Base-by-base conservation (phyloP, 2,113 vertebrate genomes). In the Pteruthius melanotis region DNA sequence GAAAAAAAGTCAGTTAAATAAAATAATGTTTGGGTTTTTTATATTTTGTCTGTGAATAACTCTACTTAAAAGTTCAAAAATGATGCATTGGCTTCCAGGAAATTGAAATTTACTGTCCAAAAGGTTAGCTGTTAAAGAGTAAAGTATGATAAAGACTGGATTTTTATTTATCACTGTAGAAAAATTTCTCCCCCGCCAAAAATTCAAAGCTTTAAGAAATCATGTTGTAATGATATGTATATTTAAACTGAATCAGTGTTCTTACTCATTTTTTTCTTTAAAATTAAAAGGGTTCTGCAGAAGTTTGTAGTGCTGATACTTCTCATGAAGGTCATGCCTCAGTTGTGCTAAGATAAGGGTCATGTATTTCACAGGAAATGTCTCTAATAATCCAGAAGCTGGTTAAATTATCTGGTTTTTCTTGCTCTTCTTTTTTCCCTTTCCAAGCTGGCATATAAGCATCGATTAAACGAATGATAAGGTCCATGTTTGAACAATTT, bases 391-490 rank as follows among this genome's bases (percentile, higher is more conserved):
- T 74, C 72, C n/a, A 70, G 42, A 89, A 89, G 52, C 45, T 93
- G 39, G 37, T 80, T 81, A 85, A 85, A 88, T 95, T 89, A 94
- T 97, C 54, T 65, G 70, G 8, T 90, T 96, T 83, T 78, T 59
- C 90, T 97, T 96, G 59, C 45, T 93, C 30, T 74, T 76, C 79
- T 70, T 77, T 92, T 90, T 79, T 95, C 27, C 57, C 40, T 93
- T 93, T 63, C 28, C 30, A 44, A 68, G 59, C 7, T 87, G 91
- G 68, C 44, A 87, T 89, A 72, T 81, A 39, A 94, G 13, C 78
- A 94, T 78, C 7, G 65, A 97, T 98, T 98, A 97, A 97, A 97
- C 89, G 65, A 97, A 93, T 81, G 54, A 95, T 95, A 95, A 96
- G 45, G 81, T 89, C 72, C 83, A 92, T 84, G 91, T 97, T 88